Evolutionary conservation across 2,113 vertebrate genomes (phyloP), one percentile per base, ranked within the genome.

Genomic region (Periophthalmus modestus): DNA sequence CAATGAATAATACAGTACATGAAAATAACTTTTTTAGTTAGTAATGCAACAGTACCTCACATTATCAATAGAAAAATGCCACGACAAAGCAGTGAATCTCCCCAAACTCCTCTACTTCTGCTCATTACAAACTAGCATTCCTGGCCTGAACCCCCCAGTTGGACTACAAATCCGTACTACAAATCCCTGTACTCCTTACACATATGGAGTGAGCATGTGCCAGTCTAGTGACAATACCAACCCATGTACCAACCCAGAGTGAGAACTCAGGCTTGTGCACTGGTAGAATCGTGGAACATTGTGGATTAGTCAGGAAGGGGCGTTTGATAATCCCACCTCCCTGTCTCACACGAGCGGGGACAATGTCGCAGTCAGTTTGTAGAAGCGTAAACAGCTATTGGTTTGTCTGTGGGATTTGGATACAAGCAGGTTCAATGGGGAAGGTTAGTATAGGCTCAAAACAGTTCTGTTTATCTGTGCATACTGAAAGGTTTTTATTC

Each of bases 281-380:
- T 54, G 54, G 67, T 71, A 74, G 6, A 7, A 21, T 9, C 7
- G 19, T 5, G 21, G 55, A 80, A 77, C 74, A 76, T 19, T 66
- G 74, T 74, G 77, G 80, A 82, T 80, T 82, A 85, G 62, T 46
- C 69, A 71, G 78, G 74, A 71, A 68, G 50, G 54, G 65, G 71
- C 77, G 61, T 77, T 73, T 71, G 39, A 73, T 81, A 80, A 83
- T 74, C 75, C 11, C 24, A 1, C 3, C 46, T 39, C 2, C 24
- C 54, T 24, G 7, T 18, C 10, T 48, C 63, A 16, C 28, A 62
- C 61, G 15, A 23, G 50, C 14, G 18, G 48, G 47, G 71, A 57
- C 50, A 14, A 33, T 43, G 11, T 43, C 39, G 19, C 12, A 4
- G 36, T 39, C 34, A 18, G 48, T 54, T 46, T 43, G 5, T 12